Percentiles rank a stretch among this genome's conserved stretches.
Evolutionary conservation across 2,888 invertebrate genomes (phyloP).

Genomic region (Vannuccia rotundouncinata): DNA sequence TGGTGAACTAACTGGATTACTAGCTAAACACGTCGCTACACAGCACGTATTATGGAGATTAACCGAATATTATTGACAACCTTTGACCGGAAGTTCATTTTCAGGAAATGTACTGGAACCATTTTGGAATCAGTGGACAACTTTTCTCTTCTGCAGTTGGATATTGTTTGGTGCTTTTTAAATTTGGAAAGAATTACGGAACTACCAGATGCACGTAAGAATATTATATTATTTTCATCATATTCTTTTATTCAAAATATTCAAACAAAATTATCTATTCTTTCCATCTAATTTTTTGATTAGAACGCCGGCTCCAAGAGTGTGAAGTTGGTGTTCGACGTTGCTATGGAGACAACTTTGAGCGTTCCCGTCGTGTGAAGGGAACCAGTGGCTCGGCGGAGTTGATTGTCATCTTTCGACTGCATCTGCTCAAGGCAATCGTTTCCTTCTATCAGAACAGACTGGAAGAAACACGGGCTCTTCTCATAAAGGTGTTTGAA

Average conservation of each 20-base stretch:
- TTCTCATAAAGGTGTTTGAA: background rate
- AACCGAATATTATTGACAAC: too few relatives aligned
- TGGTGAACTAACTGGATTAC: too few relatives aligned
- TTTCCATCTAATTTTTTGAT: too few relatives aligned
- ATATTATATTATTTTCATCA: background rate
- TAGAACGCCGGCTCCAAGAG: background rate
- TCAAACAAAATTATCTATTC: too few relatives aligned
- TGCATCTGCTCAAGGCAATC: slow-evolving; percentile 20
- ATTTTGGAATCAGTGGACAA: slow-evolving; percentile 71
- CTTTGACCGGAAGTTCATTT: slow-evolving; percentile 33
- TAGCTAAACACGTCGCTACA: too few relatives aligned
- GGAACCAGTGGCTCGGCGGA: slow-evolving; percentile 1
- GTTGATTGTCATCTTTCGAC: slow-evolving; percentile 1
- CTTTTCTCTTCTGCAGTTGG: slow-evolving; percentile 73
- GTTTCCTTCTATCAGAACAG: slow-evolving; percentile 8
- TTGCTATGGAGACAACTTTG: slow-evolving; percentile 4
- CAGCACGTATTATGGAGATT: too few relatives aligned
- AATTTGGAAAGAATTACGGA: slow-evolving; percentile 67
- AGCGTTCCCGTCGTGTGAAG: background rate
- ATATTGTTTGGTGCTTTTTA: slow-evolving; percentile 82
- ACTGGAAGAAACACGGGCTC: background rate
- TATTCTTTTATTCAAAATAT: too few relatives aligned
- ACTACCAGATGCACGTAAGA: slow-evolving; percentile 65
- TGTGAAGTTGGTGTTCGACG: slow-evolving; percentile 21
- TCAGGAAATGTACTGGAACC: slow-evolving; percentile 64